Percentiles rank a stretch among this genome's conserved stretches.
These are phyloP conservation scores for Gari tellinella DNA, from an alignment of 2,888 invertebrate species.

Conservation along the genomic window DNA sequence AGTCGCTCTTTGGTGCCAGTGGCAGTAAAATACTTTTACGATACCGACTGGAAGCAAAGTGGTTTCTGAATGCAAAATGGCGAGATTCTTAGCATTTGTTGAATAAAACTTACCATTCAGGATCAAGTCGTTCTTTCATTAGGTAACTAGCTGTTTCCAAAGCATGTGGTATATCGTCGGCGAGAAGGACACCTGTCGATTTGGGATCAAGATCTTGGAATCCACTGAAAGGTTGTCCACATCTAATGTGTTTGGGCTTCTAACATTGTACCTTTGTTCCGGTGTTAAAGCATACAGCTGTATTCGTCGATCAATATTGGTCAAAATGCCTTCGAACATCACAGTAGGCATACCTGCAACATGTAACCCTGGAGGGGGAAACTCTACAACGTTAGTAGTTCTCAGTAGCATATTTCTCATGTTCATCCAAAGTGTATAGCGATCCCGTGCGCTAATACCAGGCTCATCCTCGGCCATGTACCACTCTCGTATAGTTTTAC, in stretches of 20 bases:
- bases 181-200: too few relatives aligned
- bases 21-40: too few relatives aligned
- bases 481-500: conserved; percentile 33
- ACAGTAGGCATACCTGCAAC: conserved; percentile 39
- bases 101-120: too few relatives aligned
- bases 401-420: conserved; percentile 17
- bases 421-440: conserved; percentile 9
- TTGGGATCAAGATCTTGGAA: conserved; percentile 43
- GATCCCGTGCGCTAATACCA: conserved; percentile 8
- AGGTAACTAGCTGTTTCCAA: too few relatives aligned
- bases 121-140: too few relatives aligned
- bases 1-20: too few relatives aligned
- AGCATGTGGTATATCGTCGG: too few relatives aligned
- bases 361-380: conserved; percentile 25
- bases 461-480: conserved; percentile 46
- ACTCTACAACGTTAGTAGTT: conserved; percentile 3
- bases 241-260: conserved; percentile 30
- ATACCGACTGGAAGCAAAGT: too few relatives aligned
- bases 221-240: conserved; percentile 43
- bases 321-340: conserved; percentile 43
- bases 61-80: too few relatives aligned
- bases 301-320: conserved; percentile 36
- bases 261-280: conserved; percentile 24
- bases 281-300: conserved; percentile 21
- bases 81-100: too few relatives aligned